These are phyloP conservation scores for Dipodomys merriami DNA, from an alignment of 2,113 vertebrate genomes.

Conservation along the genomic window DNA sequence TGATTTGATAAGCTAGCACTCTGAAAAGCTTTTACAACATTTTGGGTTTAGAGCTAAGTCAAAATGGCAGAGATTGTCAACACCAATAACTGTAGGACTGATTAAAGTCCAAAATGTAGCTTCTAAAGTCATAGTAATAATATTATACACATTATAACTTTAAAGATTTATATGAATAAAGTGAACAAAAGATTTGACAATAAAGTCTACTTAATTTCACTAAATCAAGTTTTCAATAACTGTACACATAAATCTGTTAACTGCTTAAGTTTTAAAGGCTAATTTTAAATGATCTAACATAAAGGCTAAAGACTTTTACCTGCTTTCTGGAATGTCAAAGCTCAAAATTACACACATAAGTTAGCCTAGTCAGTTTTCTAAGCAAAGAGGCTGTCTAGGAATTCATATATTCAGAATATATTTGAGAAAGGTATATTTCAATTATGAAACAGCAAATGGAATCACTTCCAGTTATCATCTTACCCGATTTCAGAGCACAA, in stretches of 20 bases:
- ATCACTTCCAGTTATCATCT: slow-evolving; percentile 50
- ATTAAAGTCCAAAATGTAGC: slow-evolving; percentile 49
- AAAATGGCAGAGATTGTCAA: slow-evolving; percentile 58
- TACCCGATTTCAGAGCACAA: slow-evolving; percentile 45
- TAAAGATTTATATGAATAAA: slow-evolving; percentile 47
- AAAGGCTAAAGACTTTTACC: slow-evolving; percentile 48
- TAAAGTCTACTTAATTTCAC: slow-evolving; percentile 60
- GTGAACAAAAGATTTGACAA: slow-evolving; percentile 42
- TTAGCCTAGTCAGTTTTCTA: slow-evolving; percentile 56
- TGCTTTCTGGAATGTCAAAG: slow-evolving; percentile 67
- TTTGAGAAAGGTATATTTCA: slow-evolving; percentile 62
- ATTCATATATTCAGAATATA: slow-evolving; percentile 43
- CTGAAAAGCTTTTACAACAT: slow-evolving; percentile 54
- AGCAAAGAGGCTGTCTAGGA: slow-evolving; percentile 45
- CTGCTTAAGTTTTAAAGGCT: slow-evolving; percentile 42
- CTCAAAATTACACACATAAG: slow-evolving; percentile 59
- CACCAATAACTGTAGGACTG: slow-evolving; percentile 46
- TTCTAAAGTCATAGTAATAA: slow-evolving; percentile 44
- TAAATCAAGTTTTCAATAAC: slow-evolving; percentile 64
- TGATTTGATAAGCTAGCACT: slow-evolving; percentile 12
- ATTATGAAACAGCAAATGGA: slow-evolving; percentile 58
- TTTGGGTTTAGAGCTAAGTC: slow-evolving; percentile 48
- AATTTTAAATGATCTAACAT: slow-evolving; percentile 64
- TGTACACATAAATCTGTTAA: slow-evolving; percentile 63
- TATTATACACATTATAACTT: slow-evolving; percentile 50